phyloP scores from a whole-genome alignment of 2,113 vertebrate genomes.

The Amphiprion percula region DNA sequence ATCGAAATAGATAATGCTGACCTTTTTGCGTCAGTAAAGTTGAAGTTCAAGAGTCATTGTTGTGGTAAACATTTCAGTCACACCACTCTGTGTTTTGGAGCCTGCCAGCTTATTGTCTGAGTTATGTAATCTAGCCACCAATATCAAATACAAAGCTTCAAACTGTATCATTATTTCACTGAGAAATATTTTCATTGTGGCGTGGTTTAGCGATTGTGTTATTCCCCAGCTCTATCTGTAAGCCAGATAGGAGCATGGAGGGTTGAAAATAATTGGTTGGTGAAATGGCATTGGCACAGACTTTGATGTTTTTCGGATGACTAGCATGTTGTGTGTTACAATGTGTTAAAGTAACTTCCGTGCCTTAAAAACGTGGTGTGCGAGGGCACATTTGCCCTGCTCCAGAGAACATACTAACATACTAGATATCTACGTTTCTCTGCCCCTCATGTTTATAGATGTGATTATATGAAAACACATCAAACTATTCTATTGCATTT shows the following conservation, averaged over 20 bases:
- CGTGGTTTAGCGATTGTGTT: slow-evolving; percentile 7
- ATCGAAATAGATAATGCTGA: neutral
- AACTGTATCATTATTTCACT: neutral
- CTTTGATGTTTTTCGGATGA: neutral
- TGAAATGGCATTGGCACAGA: neutral
- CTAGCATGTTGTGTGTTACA: neutral
- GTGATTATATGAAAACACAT: neutral
- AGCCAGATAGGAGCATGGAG: neutral
- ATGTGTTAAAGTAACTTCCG: neutral
- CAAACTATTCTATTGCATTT: neutral
- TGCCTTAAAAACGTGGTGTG: neutral
- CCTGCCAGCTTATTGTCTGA: neutral
- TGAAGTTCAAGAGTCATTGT: neutral
- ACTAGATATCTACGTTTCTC: neutral
- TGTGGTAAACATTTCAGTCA: neutral
- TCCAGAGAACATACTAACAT: neutral
- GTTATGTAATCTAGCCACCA: slow-evolving; percentile 16
- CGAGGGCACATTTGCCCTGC: neutral
- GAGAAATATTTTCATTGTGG: neutral
- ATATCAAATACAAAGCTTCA: slow-evolving; percentile 12
- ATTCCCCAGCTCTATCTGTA: neutral
- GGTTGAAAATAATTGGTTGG: neutral
- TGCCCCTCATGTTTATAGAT: neutral
- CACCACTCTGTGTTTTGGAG: neutral
- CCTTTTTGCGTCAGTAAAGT: neutral